Evolutionary conservation across 2,113 vertebrate genomes (phyloP).

Genomic region (Sorex fumeus): DNA sequence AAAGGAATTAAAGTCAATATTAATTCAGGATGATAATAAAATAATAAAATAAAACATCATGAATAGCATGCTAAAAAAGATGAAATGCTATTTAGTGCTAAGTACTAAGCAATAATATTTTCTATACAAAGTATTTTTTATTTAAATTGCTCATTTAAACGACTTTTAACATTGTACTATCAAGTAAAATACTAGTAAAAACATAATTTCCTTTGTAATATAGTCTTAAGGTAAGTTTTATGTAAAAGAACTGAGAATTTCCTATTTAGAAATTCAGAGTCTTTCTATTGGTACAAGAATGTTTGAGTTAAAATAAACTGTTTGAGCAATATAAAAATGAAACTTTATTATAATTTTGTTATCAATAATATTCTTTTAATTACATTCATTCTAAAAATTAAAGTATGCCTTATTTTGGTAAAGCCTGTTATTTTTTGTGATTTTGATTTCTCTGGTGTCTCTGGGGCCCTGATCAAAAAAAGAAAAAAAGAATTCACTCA

Average conservation of each 20-base stretch:
- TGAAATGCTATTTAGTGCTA: neutral
- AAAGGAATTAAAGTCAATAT: too few relatives aligned
- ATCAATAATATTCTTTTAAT: neutral
- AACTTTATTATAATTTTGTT: neutral
- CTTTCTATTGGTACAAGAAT: neutral
- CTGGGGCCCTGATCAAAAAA: neutral
- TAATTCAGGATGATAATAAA: too few relatives aligned
- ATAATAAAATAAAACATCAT: too few relatives aligned
- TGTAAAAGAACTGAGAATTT: neutral
- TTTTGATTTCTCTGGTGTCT: neutral
- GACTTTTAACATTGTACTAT: neutral
- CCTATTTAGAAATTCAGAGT: neutral
- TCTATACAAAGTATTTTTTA: neutral
- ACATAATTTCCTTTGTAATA: neutral
- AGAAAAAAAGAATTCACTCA: neutral
- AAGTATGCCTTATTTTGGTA: neutral
- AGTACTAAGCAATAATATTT: neutral
- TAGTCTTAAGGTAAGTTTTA: neutral
- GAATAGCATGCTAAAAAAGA: too few relatives aligned
- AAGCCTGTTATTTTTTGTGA: neutral
- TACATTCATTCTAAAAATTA: neutral
- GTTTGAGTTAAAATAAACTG: neutral
- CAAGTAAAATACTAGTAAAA: slow-evolving; percentile 35
- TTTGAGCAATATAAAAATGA: neutral
- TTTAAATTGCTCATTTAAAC: neutral